Percentiles rank a stretch among this genome's conserved stretches.
phyloP scores from a whole-genome alignment of 2,113 vertebrate genomes.

The Leptocoma aspasia region DNA sequence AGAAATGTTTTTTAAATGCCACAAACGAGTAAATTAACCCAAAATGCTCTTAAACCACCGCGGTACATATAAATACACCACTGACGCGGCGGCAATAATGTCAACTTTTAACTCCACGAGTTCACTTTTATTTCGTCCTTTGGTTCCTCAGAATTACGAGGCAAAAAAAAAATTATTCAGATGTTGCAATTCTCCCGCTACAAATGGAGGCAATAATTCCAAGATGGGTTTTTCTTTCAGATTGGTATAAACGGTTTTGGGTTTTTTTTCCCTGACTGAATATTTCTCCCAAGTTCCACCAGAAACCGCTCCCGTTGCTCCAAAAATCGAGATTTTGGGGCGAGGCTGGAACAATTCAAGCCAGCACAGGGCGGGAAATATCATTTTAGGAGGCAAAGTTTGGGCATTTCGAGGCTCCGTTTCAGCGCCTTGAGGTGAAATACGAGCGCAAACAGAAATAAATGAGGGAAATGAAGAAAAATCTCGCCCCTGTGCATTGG shows the following conservation, averaged over 20 bases:
- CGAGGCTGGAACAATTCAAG: accelerated
- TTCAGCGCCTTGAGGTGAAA: neutral
- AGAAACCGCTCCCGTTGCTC: neutral
- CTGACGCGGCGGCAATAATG: accelerated
- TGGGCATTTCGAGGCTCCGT: neutral
- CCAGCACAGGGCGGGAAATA: accelerated
- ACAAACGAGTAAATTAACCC: neutral
- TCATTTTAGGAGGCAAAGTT: neutral
- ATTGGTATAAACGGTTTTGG: accelerated
- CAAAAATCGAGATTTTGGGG: neutral
- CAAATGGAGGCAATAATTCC: neutral
- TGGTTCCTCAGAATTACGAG: neutral
- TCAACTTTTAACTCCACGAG: neutral
- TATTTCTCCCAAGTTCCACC: neutral
- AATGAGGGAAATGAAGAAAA: neutral
- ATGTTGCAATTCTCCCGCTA: neutral
- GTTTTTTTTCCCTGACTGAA: neutral
- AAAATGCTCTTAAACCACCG: neutral
- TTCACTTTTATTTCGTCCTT: neutral
- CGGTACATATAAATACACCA: accelerated
- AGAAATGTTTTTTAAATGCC: neutral
- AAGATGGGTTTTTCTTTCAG: neutral
- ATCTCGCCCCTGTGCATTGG: neutral
- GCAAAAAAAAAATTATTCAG: neutral
- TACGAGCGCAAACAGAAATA: neutral